Percentiles rank a stretch among this genome's conserved stretches.
These are phyloP conservation scores for Centruroides vittatus DNA, from an alignment of 1,140 invertebrate genomes.

Conservation along the genomic window DNA sequence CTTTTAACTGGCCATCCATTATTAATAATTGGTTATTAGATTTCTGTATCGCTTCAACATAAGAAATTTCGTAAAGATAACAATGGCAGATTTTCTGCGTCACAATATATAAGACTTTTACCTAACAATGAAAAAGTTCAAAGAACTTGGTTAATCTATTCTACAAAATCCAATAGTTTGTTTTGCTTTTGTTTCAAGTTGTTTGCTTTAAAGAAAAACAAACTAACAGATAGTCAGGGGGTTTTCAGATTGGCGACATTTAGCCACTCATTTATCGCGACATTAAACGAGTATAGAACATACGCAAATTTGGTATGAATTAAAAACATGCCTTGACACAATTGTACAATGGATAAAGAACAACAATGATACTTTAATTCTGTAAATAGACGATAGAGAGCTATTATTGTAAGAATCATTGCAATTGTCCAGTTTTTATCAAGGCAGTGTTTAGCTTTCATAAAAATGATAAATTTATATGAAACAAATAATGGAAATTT, in stretches of 20 bases:
- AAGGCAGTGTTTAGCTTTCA: too few relatives aligned
- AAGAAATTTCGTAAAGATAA: not conserved
- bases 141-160: not conserved
- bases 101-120: not conserved
- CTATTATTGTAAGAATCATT: too few relatives aligned
- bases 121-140: not conserved
- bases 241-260: not conserved
- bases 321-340: not conserved
- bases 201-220: not conserved
- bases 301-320: not conserved
- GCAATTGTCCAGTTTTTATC: too few relatives aligned
- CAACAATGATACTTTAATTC: too few relatives aligned
- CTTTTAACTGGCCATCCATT: too few relatives aligned
- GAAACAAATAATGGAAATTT: too few relatives aligned
- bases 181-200: not conserved
- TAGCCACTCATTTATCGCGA: not conserved
- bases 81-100: not conserved
- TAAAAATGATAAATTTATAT: too few relatives aligned
- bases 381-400: too few relatives aligned
- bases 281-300: not conserved
- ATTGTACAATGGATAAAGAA: not conserved
- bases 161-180: not conserved
- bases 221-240: not conserved
- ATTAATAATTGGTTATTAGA: too few relatives aligned
- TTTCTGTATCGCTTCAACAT: too few relatives aligned